These are phyloP conservation scores for Lepidiolamprologus cunningtoni DNA, from an alignment of 2,113 vertebrate species.

Conservation along the genomic window DNA sequence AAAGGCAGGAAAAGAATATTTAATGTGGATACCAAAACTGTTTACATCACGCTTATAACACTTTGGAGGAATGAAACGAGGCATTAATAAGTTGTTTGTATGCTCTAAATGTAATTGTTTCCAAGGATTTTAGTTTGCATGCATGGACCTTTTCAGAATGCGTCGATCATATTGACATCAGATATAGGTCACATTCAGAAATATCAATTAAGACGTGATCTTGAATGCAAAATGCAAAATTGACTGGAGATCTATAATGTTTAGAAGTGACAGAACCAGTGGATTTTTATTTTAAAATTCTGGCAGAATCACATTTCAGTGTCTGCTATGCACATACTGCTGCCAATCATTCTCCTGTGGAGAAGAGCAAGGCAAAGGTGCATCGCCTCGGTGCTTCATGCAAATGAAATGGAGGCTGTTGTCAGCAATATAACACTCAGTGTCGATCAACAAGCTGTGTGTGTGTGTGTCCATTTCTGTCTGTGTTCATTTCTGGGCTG, in stretches of 20 bases:
- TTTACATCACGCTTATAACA: neutral
- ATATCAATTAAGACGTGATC: conserved; percentile 12
- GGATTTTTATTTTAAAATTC: conserved; percentile 15
- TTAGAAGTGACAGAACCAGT: neutral
- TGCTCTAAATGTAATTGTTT: neutral
- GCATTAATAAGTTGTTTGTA: neutral
- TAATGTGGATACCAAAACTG: neutral
- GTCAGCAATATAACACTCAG: neutral
- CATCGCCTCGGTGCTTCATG: conserved; percentile 3
- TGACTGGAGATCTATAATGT: conserved; percentile 11
- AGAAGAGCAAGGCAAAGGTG: neutral
- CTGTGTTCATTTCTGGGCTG: neutral
- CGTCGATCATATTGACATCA: neutral
- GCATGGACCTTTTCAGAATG: neutral
- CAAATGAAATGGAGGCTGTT: conserved; percentile 1
- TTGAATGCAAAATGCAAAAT: conserved; percentile 33
- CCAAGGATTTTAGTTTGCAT: neutral
- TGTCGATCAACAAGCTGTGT: conserved; percentile 19
- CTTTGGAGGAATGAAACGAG: neutral
- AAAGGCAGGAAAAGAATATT: neutral
- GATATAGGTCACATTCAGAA: neutral
- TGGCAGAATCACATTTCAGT: neutral
- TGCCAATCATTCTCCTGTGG: conserved; percentile 39
- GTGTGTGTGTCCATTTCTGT: neutral
- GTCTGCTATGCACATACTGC: neutral